Percentiles rank a stretch among this genome's conserved stretches.
Evolutionary conservation across 2,888 invertebrate species (phyloP).

Genomic region (Cantharis rustica): DNA sequence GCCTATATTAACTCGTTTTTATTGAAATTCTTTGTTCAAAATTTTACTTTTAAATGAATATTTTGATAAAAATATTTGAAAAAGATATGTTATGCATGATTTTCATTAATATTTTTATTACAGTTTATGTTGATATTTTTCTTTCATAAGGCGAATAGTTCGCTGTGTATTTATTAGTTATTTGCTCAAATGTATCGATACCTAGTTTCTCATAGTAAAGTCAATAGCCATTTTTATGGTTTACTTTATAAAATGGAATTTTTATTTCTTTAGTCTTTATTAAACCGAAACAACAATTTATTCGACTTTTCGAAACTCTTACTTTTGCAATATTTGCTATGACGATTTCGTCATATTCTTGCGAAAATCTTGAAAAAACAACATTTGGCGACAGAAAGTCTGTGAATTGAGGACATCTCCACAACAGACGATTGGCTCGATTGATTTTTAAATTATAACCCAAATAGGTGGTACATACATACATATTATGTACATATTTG

Average conservation of each 20-base stretch:
- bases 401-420: not conserved
- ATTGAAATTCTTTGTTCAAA: not conserved
- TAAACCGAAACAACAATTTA: not conserved
- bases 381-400: not conserved
- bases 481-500: not conserved
- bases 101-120: not conserved
- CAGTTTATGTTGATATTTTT: not conserved
- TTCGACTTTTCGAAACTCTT: not conserved
- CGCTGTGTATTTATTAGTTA: not conserved
- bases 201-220: not conserved
- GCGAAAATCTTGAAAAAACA: not conserved
- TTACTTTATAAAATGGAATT: not conserved
- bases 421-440: not conserved
- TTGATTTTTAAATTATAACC: not conserved
- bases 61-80: not conserved
- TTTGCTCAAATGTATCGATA: not conserved
- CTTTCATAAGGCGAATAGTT: not conserved
- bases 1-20: constrained; percentile 7
- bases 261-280: not conserved
- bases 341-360: not conserved
- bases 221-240: not conserved
- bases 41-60: not conserved
- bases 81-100: not conserved
- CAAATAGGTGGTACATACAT: not conserved
- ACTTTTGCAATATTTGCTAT: not conserved